Evolutionary conservation across 2,797 vertebrate genomes (phyloP), one percentile per base, ranked within the genome.

Genomic region (Holocentrus rufus): DNA sequence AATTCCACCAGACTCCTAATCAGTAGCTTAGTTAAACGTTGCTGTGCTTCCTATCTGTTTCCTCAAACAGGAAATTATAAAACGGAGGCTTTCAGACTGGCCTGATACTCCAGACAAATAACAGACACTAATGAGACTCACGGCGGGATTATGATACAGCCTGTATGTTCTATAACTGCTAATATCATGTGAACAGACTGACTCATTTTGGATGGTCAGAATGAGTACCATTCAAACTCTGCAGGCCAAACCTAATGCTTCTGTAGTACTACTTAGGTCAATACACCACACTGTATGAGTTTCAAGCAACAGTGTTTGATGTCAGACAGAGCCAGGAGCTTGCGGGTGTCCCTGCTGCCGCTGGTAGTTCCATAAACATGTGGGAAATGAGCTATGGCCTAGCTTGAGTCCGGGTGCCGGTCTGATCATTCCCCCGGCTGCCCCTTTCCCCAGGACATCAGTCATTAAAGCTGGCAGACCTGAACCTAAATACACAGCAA

Each of bases 381-480:
- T 65, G 61, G 69, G 59, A 74, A 81, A 85, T 84, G 64, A 86
- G 80, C 79, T 77, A 65, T 42, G 77, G 64, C 75, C 69, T 50
- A 76, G 55, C 30, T 17, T 53, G 49, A 58, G 47, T 76, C 52
- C 60, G 69, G 39, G 65, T 70, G 76, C 71, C 18, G 50, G 71
- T 85, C 71, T 67, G 73, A 46, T 84, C 53, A 62, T 70, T 84
- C 79, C 72, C 61, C 30, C 18, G 62, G 52, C 70, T 62, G 52
- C 76, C 75, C 25, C 65, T 81, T 74, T 75, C 65, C 79, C 54
- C 76, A 62, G 68, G 84, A 86, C 73, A 69, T 80, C 56, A 9
- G 59, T 77, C 84, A 86, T 90, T 87, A 93, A 88, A 90, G 65
- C 67, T 31, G 87, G 70, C 76, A 90, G 91, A 92, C 87, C 82